Evolutionary conservation across 2,797 vertebrate genomes (phyloP).

Genomic region (Semaprochilodus insignis): DNA sequence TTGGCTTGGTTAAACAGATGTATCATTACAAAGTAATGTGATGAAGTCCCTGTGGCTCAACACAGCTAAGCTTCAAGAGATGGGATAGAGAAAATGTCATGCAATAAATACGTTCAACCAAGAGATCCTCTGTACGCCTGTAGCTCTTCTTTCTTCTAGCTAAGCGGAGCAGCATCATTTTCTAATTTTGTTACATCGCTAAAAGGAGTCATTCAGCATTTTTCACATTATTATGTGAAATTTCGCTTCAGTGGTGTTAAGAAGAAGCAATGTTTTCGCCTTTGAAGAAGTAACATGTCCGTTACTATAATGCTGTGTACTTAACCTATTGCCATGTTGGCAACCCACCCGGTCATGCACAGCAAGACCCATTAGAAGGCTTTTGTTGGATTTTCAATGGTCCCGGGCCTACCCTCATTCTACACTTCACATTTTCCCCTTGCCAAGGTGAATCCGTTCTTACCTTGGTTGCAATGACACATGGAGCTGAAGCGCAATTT

Average conservation of each 20-base stretch:
- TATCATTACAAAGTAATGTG: conserved; percentile 73
- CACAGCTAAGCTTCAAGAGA: not conserved
- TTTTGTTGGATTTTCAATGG: not conserved
- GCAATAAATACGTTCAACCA: conserved; percentile 48
- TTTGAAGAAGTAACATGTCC: not conserved
- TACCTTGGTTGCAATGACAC: conserved; percentile 71
- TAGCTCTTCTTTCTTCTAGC: too few species aligned
- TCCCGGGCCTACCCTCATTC: not conserved
- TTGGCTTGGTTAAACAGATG: conserved; percentile 75
- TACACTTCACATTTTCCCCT: conserved; percentile 41
- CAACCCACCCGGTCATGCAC: conserved; percentile 25
- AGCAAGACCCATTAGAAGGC: not conserved
- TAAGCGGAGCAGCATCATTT: too few species aligned
- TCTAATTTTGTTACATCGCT: too few species aligned
- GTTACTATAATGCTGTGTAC: not conserved
- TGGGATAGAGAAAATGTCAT: conserved; percentile 55
- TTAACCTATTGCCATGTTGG: not conserved
- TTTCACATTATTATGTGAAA: too few species aligned
- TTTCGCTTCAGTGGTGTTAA: too few species aligned
- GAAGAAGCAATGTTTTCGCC: too few species aligned
- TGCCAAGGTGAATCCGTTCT: conserved; percentile 74
- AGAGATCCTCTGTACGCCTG: conserved; percentile 12
- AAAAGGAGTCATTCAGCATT: too few species aligned
- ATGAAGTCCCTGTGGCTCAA: conserved; percentile 56
- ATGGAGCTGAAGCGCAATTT: conserved; percentile 78